These are phyloP conservation scores for Muscicapa adusta DNA, from an alignment of 2,113 vertebrate genomes.

Conservation along the genomic window DNA sequence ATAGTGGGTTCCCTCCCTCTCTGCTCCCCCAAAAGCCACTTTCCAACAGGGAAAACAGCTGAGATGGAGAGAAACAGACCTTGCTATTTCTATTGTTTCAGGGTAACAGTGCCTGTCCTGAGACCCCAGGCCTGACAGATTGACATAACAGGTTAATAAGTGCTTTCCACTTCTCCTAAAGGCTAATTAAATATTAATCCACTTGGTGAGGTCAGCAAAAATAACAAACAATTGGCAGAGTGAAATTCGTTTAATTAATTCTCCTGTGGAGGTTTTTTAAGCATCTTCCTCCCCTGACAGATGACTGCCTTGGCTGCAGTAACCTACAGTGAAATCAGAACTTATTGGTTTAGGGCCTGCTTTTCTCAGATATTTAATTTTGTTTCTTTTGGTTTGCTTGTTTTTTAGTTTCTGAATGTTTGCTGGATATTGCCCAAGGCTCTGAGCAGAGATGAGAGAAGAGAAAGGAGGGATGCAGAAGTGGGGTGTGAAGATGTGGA, in stretches of 20 bases:
- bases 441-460: background rate
- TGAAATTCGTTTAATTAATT: slow-evolving; percentile 92
- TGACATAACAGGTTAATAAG: slow-evolving; percentile 98
- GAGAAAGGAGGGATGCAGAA: background rate
- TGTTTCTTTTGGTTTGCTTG: background rate
- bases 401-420: background rate
- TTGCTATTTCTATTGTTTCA: slow-evolving; percentile 41
- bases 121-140: slow-evolving; percentile 86
- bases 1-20: background rate
- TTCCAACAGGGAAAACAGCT: background rate
- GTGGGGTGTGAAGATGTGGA: background rate
- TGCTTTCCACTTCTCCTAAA: slow-evolving; percentile 90
- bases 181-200: slow-evolving; percentile 99
- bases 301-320: background rate
- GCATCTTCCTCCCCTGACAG: slow-evolving; percentile 69
- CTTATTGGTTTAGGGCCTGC: slow-evolving; percentile 55
- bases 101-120: slow-evolving; percentile 73
- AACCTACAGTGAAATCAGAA: slow-evolving; percentile 55
- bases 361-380: slow-evolving; percentile 36
- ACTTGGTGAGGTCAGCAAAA: slow-evolving; percentile 97
- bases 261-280: slow-evolving; percentile 77
- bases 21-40: background rate
- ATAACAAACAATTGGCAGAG: slow-evolving; percentile 85
- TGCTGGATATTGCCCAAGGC: background rate
- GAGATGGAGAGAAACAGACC: background rate